Conservation (phyloP, 2,113 vertebrate species). For the Bagarius yarrelli region DNA sequence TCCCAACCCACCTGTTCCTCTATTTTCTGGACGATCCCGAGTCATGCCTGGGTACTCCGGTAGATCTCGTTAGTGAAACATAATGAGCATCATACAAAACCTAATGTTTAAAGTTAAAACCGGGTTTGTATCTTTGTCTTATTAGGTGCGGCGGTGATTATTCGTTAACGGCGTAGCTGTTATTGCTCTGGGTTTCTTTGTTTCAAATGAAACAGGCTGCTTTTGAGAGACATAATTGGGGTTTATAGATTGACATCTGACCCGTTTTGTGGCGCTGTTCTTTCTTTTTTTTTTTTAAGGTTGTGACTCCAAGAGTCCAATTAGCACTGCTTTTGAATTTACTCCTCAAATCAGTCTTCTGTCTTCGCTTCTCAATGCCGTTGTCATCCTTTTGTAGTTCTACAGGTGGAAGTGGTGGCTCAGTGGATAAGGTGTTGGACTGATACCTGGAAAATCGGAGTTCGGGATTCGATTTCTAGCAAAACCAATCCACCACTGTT, state of each 20-base stretch:
- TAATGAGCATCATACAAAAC: constrained; percentile 77
- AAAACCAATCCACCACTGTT: too few relatives aligned
- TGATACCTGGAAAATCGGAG: too few relatives aligned
- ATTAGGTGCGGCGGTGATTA: constrained; percentile 83
- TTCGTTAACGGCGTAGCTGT: constrained; percentile 86
- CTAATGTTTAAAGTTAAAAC: constrained; percentile 81
- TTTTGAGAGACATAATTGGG: constrained; percentile 89
- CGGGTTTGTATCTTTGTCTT: constrained; percentile 82
- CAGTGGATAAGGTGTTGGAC: too few relatives aligned
- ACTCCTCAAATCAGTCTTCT: constrained; percentile 39
- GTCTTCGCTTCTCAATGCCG: constrained; percentile 9
- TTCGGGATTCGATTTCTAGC: too few relatives aligned
- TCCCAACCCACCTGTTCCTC: constrained; percentile 27
- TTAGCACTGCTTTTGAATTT: constrained; percentile 66
- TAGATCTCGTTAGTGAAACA: constrained; percentile 73
- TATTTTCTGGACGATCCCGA: constrained; percentile 31
- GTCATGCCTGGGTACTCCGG: constrained; percentile 63
- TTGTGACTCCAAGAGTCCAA: constrained; percentile 76
- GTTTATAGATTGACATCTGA: constrained; percentile 83
- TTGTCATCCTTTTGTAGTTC: constrained; percentile 31
- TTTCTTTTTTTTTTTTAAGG: constrained; percentile 81
- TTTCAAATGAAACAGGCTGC: constrained; percentile 80
- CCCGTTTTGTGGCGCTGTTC: constrained; percentile 64
- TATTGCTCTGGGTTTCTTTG: constrained; percentile 79
- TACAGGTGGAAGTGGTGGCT: too few relatives aligned